Conservation (phyloP, 2,113 vertebrate genomes). For the Podarcis raffonei region DNA sequence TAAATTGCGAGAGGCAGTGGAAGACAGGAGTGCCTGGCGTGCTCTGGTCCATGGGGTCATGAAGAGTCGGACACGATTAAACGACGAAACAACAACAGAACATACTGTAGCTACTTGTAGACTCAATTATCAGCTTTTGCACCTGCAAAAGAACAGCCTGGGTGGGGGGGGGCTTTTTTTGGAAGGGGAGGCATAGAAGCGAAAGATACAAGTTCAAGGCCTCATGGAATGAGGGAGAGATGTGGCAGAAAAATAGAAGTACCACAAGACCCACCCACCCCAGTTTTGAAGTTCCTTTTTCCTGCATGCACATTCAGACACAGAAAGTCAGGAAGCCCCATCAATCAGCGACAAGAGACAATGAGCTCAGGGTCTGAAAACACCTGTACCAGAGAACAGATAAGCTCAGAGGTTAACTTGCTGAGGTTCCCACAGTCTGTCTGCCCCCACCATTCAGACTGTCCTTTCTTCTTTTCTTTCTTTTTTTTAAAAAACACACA, state of each 20-base stretch:
- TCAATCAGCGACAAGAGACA: not conserved
- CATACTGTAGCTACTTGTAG: not conserved
- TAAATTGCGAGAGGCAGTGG: too few species aligned
- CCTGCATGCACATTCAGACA: not conserved
- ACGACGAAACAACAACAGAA: not conserved
- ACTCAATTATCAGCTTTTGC: not conserved
- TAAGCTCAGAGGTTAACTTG: slow-evolving; percentile 1
- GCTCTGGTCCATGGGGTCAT: too few species aligned
- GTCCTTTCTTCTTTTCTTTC: too few species aligned
- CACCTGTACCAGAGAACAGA: not conserved
- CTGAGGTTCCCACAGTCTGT: not conserved
- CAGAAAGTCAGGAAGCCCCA: not conserved
- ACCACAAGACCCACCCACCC: not conserved
- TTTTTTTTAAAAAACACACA: not conserved
- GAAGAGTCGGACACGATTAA: too few species aligned
- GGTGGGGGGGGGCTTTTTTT: not conserved
- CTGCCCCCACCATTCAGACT: not conserved
- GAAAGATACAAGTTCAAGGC: too few species aligned
- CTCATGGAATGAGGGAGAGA: not conserved
- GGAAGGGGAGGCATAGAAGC: too few species aligned
- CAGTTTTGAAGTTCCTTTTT: not conserved
- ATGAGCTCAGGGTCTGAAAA: not conserved
- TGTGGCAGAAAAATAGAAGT: not conserved
- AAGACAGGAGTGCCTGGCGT: too few species aligned
- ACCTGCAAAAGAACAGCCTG: not conserved